Conservation (phyloP, 2,888 invertebrate genomes). For the Osedax fenrisi region DNA sequence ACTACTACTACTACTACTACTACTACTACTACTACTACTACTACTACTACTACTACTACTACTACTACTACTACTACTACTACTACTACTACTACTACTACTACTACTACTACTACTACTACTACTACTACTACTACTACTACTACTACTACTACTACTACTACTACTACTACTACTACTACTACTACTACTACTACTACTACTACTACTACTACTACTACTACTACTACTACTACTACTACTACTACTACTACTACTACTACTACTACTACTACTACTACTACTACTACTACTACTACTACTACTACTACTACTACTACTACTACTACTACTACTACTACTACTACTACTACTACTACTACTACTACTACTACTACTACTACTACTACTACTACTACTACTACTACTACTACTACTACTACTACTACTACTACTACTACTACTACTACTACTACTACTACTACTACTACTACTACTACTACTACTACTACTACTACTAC, state of each 20-base stretch:
- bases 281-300: neutral
- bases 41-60: too few species aligned
- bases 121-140: neutral
- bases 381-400: neutral
- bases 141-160: neutral
- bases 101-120: too few species aligned
- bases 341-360: neutral
- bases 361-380: neutral
- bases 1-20: too few species aligned
- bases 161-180: neutral
- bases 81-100: too few species aligned
- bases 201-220: constrained; percentile 2
- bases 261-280: neutral
- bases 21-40: too few species aligned
- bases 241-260: neutral
- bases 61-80: too few species aligned
- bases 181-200: constrained; percentile 2
- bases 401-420: neutral
- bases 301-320: neutral
- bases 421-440: neutral
- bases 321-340: neutral
- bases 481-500: neutral
- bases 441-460: neutral
- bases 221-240: neutral
- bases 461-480: neutral